Evolutionary conservation across 2,113 vertebrate genomes (phyloP), one percentile per base, ranked within the genome.

Genomic region (Taurulus bubalis): DNA sequence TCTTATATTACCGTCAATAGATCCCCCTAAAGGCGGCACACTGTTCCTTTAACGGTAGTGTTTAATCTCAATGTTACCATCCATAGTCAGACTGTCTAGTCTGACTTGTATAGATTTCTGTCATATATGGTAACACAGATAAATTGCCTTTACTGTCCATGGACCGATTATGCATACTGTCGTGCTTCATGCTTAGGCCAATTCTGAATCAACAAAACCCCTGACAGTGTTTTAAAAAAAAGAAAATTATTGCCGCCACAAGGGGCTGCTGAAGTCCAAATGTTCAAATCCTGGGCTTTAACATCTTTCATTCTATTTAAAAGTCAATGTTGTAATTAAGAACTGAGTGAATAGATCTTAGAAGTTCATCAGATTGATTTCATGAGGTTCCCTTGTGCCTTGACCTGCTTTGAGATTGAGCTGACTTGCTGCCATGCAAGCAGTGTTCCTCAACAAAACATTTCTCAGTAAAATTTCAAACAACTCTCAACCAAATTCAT

Each of bases 381-480:
- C 73, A 47, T 71, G 74, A 38, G 28, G 8, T 63, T 85, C 91
- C 91, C 88, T 16, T 47, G 86, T 69, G 88, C 51, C 87, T 79
- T 87, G 86, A 89, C 86, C 86, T 40, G 84, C 81, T 91, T 82
- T 80, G 84, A 89, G 88, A 85, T 83, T 3, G 1, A 81, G 71
- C 83, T 81, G 82, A 89, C 91, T 88, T 79, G 89, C 83, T 58
- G 68, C 82, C 79, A 77, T 88, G 92, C 91, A 83, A 45, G 49
- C 72, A 2, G 69, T 28, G 34, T 81, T 87, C 81, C 81, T 85
- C 71, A 86, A 90, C 91, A 84, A 91, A 92, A 94, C 89, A 92
- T 89, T 88, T 92, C 87, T 85, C 80, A 81, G 85, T 90, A 65
- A 92, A 88, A 93, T 90, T 89, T 93, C 89, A 91, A 91, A 91